Percentiles rank a stretch among this genome's conserved stretches.
phyloP scores from a whole-genome alignment of 2,888 invertebrate species.

The Drymonia ruficornis region DNA sequence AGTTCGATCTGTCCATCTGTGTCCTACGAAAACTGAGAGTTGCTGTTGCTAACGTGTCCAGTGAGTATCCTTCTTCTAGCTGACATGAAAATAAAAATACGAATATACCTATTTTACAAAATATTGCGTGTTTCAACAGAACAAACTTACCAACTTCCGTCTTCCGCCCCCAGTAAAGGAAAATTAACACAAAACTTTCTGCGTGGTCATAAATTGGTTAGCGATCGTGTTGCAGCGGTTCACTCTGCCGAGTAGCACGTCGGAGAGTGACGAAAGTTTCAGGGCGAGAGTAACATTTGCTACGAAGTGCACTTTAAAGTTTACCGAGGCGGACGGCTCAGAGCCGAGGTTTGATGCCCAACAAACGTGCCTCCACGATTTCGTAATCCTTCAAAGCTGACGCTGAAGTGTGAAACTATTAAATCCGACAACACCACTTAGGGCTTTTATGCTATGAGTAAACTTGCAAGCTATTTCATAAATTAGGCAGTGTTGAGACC shows the following conservation, averaged over 20 bases:
- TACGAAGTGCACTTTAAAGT: conserved; percentile 15
- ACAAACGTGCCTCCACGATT: background rate
- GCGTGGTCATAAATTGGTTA: background rate
- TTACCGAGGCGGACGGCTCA: background rate
- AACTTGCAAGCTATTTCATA: no score
- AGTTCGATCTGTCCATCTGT: no score
- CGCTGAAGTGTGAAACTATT: background rate
- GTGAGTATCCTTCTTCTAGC: no score
- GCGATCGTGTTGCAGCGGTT: background rate
- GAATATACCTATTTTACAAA: no score
- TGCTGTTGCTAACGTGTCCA: no score
- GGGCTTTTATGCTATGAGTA: background rate
- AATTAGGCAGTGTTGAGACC: no score
- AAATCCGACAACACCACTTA: background rate
- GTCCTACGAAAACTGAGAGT: no score
- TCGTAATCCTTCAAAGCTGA: background rate
- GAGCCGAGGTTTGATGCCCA: background rate
- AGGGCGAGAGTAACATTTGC: conserved; percentile 9
- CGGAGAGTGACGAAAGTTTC: background rate
- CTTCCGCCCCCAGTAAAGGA: background rate
- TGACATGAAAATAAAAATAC: no score
- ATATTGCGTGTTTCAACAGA: no score
- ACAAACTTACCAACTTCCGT: background rate
- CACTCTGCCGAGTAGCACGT: background rate
- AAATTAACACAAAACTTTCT: background rate